These are phyloP conservation scores for Ondatra zibethicus DNA, from an alignment of 2,113 vertebrate species.

Conservation along the genomic window DNA sequence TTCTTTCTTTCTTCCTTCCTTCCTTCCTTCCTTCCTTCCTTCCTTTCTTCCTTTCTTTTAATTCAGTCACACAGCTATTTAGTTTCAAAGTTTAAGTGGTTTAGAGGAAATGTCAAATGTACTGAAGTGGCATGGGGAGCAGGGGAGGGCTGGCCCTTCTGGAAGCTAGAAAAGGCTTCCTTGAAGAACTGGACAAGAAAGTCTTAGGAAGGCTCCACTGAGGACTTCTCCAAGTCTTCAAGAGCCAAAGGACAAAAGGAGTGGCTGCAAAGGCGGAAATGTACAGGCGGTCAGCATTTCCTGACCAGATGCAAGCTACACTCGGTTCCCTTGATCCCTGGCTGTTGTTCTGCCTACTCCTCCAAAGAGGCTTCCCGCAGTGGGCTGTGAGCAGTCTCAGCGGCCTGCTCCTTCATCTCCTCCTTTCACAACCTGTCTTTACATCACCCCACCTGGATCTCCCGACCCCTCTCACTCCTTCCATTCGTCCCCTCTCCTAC, in stretches of 20 bases:
- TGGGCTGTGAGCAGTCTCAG: neutral
- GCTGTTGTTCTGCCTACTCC: neutral
- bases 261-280: neutral
- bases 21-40: no score
- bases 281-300: neutral
- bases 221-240: neutral
- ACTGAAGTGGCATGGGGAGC: neutral
- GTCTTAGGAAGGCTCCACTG: neutral
- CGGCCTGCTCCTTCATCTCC: no score
- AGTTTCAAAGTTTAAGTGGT: neutral
- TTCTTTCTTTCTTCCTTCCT: rapidly evolving
- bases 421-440: neutral
- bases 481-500: neutral
- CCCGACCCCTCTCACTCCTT: rapidly evolving
- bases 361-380: neutral
- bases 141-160: neutral
- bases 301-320: neutral
- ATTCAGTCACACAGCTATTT: neutral
- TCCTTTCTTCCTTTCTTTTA: no score
- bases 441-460: neutral
- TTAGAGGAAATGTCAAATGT: neutral
- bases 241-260: neutral
- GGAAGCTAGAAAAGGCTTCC: neutral
- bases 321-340: no score
- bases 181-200: slow-evolving; percentile 10